Evolutionary conservation across 2,113 vertebrate species (phyloP).

Genomic region (Coregonus clupeaformis): DNA sequence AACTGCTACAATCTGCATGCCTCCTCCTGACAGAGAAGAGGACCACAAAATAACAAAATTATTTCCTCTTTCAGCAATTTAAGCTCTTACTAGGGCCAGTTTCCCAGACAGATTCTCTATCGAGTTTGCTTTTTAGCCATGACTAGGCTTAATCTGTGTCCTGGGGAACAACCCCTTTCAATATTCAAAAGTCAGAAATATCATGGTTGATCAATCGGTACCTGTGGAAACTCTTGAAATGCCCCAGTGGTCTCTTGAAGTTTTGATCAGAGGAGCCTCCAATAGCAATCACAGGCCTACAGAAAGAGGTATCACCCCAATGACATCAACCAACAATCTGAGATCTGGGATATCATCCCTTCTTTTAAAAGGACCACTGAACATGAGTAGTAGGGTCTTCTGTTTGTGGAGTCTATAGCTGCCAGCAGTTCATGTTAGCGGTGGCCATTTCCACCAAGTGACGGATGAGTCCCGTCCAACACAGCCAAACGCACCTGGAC

Average conservation of each 20-base stretch:
- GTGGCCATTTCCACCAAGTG: slow-evolving; percentile 95
- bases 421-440: slow-evolving; percentile 94
- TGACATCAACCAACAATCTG: neutral
- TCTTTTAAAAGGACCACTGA: too few relatives aligned
- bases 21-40: slow-evolving; percentile 84
- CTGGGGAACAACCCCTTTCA: too few relatives aligned
- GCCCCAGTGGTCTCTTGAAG: slow-evolving; percentile 94
- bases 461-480: slow-evolving; percentile 92
- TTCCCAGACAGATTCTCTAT: too few relatives aligned
- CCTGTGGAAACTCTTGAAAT: slow-evolving; percentile 98
- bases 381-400: too few relatives aligned
- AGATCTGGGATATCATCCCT: too few relatives aligned
- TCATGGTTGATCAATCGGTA: too few relatives aligned
- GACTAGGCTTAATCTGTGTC: too few relatives aligned
- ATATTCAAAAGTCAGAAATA: neutral
- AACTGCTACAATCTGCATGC: slow-evolving; percentile 92
- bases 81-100: too few relatives aligned
- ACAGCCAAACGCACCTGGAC: slow-evolving; percentile 92
- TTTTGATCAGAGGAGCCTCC: slow-evolving; percentile 90
- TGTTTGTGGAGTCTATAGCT: too few relatives aligned
- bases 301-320: neutral
- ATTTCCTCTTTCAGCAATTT: too few relatives aligned
- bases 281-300: slow-evolving; percentile 92
- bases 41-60: too few relatives aligned
- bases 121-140: too few relatives aligned